Percentiles rank a stretch among this genome's conserved stretches.
Evolutionary conservation across 2,113 vertebrate genomes (phyloP).

Genomic region (Panthera tigris): DNA sequence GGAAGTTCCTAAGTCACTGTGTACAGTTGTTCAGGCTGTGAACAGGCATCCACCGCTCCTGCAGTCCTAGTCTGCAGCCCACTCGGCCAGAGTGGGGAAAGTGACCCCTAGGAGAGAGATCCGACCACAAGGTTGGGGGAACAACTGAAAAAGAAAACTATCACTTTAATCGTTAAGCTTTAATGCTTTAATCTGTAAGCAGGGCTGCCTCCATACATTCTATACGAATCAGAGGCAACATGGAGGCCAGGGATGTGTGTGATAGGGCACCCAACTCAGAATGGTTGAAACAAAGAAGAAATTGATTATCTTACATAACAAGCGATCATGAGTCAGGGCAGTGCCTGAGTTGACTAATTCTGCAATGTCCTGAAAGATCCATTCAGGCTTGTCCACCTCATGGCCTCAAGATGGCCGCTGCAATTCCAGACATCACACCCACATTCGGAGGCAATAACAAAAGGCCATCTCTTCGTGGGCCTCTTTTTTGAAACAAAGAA

Average conservation of each 20-base stretch:
- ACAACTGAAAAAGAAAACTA: background rate
- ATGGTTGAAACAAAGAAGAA: background rate
- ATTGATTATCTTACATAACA: background rate
- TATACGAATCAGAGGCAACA: background rate
- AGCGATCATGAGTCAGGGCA: background rate
- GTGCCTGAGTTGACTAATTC: background rate
- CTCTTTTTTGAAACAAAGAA: background rate
- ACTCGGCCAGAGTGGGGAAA: background rate
- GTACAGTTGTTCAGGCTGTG: background rate
- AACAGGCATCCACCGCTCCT: background rate
- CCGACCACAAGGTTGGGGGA: background rate
- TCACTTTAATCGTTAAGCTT: background rate
- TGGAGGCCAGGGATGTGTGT: background rate
- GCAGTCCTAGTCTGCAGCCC: background rate
- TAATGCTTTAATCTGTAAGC: background rate
- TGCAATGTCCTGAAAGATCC: background rate
- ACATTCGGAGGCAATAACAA: background rate
- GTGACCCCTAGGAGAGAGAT: background rate
- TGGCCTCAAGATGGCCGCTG: background rate
- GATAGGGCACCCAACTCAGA: background rate
- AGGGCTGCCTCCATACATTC: background rate
- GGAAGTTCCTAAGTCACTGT: background rate
- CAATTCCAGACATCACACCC: conserved; percentile 17
- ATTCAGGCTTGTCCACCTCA: background rate
- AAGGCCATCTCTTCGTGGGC: background rate